These are phyloP conservation scores for Syritta pipiens DNA, from an alignment of 2,888 invertebrate species.

Conservation along the genomic window DNA sequence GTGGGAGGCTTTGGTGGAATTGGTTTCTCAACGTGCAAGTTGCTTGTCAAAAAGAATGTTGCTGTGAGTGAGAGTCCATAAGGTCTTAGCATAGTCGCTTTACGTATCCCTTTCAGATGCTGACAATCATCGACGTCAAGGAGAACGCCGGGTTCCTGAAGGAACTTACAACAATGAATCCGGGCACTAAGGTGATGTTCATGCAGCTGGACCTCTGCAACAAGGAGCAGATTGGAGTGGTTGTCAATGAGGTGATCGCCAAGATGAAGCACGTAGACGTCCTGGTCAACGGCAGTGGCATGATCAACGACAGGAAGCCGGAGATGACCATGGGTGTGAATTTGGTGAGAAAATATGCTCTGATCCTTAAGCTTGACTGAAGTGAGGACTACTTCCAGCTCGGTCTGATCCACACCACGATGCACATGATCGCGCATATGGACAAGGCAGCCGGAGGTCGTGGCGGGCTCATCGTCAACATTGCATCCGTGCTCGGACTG, in stretches of 20 bases:
- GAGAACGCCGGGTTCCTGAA: constrained; percentile 36
- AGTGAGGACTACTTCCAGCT: constrained; percentile 70
- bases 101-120: no score
- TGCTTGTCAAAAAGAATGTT: constrained; percentile 57
- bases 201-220: constrained; percentile 58
- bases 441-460: constrained; percentile 74
- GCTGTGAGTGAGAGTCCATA: no score
- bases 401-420: constrained; percentile 77
- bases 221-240: constrained; percentile 46
- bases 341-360: constrained; percentile 78
- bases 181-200: constrained; percentile 31
- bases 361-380: background rate
- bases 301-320: constrained; percentile 63
- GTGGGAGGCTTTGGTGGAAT: constrained; percentile 70
- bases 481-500: constrained; percentile 74
- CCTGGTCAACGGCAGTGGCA: constrained; percentile 70
- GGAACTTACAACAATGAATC: constrained; percentile 37
- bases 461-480: constrained; percentile 75
- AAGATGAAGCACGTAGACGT: constrained; percentile 67
- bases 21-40: constrained; percentile 64
- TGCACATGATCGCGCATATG: constrained; percentile 76
- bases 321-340: constrained; percentile 70
- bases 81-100: no score
- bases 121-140: constrained; percentile 61
- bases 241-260: constrained; percentile 44